Conservation (phyloP, 2,113 vertebrate genomes). For the Telmatochromis brachygnathus region DNA sequence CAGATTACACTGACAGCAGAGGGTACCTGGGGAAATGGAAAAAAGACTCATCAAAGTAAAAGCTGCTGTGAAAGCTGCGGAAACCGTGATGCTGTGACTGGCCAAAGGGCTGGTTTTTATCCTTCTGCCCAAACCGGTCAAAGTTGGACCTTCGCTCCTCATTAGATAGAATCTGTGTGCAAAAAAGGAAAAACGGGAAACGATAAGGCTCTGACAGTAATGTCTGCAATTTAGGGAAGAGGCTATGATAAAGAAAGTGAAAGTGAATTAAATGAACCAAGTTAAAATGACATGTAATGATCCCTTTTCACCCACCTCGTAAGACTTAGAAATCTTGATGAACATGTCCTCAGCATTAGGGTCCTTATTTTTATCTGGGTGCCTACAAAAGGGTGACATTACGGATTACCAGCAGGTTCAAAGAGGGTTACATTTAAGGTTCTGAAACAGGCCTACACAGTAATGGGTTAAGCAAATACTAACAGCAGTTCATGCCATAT, state of each 20-base stretch:
- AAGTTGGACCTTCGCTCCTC: slow-evolving; percentile 87
- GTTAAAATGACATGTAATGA: background rate
- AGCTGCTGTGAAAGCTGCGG: slow-evolving; percentile 83
- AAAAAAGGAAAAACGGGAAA: background rate
- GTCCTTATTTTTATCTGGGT: slow-evolving; percentile 96
- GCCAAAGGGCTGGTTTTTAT: slow-evolving; percentile 78
- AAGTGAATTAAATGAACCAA: background rate
- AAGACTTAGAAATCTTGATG: slow-evolving; percentile 95
- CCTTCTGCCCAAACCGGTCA: slow-evolving; percentile 83
- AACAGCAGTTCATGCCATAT: background rate
- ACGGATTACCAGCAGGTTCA: background rate
- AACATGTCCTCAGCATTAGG: slow-evolving; percentile 90
- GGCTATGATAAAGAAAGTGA: background rate
- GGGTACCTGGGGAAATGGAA: slow-evolving; percentile 84
- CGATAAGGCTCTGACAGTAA: background rate
- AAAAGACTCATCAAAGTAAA: slow-evolving; percentile 92
- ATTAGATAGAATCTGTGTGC: slow-evolving; percentile 84
- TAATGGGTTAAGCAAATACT: background rate
- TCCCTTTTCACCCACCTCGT: slow-evolving; percentile 75
- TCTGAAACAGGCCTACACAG: background rate
- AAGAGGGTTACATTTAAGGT: background rate
- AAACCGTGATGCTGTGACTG: slow-evolving; percentile 76
- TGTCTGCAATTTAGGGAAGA: background rate
- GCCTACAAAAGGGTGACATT: slow-evolving; percentile 68
- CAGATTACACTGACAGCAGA: background rate